Evolutionary conservation across 2,113 vertebrate genomes (phyloP), one percentile per base, ranked within the genome.

Genomic region (Gavia stellata): DNA sequence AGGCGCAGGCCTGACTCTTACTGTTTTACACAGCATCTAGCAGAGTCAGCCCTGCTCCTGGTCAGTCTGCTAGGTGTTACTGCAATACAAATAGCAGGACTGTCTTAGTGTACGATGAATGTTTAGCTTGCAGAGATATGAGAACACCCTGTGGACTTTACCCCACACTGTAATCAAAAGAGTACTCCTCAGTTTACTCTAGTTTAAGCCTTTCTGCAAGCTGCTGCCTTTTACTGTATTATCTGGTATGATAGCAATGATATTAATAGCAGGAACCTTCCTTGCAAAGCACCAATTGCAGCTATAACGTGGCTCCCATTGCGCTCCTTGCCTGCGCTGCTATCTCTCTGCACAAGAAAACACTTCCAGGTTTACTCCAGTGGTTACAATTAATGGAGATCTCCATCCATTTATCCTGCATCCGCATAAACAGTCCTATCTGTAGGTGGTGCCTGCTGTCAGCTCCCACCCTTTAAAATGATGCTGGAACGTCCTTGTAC

Each of bases 191-290:
- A 23, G 92, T 95, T 95, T 96, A 79, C 70, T 92, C 80, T 91
- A 84, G n/a, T n/a, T 68, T 91, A 92, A 97, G 92, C 83, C 88
- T 81, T 92, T 58, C 90, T 91, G 90, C 88, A 49, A 36, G 77
- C 90, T 92, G 94, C 90, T 93, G 96, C 94, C 86, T 95, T 93
- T 91, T 72, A 61, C 94, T 61, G 45, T 21, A 71, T 88, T 97
- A 94, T 96, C 94, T 94, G 68, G 68, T 63, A 25, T 9, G 96
- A 97, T 72, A 96, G 73, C 88, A 29, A 23, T 10, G 74, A 75
- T 92, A 92, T 96, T 94, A 96, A 94, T 89, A 94, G 92, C 94
- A 94, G 68, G 81, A 84, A 11, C 49, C 63, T 81, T 96, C 80
- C 77, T 55, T 61, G 52, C 50, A 49, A 38, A 75, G 88, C 74